Evolutionary conservation across 2,113 vertebrate genomes (phyloP).

Genomic region (Ameiurus melas): DNA sequence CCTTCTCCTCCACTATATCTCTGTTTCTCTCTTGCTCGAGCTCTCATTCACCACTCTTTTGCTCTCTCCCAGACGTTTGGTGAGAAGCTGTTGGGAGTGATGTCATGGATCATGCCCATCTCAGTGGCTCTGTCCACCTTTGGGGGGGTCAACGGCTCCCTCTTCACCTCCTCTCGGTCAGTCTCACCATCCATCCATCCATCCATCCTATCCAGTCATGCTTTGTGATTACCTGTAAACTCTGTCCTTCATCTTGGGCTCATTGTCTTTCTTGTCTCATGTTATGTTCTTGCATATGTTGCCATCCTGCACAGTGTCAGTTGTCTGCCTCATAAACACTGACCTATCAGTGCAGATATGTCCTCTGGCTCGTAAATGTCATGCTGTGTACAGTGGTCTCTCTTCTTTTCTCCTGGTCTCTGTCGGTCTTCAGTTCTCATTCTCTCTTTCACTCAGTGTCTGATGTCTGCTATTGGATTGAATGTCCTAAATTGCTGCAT

Average conservation of each 20-base stretch:
- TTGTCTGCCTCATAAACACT: slow-evolving; percentile 5
- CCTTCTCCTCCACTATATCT: slow-evolving; percentile 21
- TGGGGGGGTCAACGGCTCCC: slow-evolving; percentile 86
- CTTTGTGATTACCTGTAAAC: not conserved
- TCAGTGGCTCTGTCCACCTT: slow-evolving; percentile 92
- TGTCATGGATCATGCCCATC: slow-evolving; percentile 96
- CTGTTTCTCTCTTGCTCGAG: slow-evolving; percentile 24
- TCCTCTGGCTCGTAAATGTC: slow-evolving; percentile 4
- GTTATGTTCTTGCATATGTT: not conserved
- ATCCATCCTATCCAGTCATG: slow-evolving; percentile 10
- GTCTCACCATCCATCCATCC: slow-evolving; percentile 45
- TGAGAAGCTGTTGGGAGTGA: slow-evolving; percentile 88
- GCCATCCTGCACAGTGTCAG: not conserved
- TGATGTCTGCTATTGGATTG: not conserved
- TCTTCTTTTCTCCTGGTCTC: not conserved
- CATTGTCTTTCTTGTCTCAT: not conserved
- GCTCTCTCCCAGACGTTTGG: slow-evolving; percentile 81
- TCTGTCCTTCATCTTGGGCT: not conserved
- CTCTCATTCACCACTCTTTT: slow-evolving; percentile 41
- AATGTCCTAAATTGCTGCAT: not conserved
- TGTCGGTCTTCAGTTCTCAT: not conserved
- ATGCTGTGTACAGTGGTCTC: not conserved
- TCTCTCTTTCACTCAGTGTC: not conserved
- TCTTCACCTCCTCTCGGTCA: slow-evolving; percentile 88
- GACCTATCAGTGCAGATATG: slow-evolving; percentile 34